A percentile compares a stretch with the other conserved stretches of the same genome.
Evolutionary conservation across 2,888 invertebrate genomes (phyloP).

Genomic region (Lasioglossum leucozonium): DNA sequence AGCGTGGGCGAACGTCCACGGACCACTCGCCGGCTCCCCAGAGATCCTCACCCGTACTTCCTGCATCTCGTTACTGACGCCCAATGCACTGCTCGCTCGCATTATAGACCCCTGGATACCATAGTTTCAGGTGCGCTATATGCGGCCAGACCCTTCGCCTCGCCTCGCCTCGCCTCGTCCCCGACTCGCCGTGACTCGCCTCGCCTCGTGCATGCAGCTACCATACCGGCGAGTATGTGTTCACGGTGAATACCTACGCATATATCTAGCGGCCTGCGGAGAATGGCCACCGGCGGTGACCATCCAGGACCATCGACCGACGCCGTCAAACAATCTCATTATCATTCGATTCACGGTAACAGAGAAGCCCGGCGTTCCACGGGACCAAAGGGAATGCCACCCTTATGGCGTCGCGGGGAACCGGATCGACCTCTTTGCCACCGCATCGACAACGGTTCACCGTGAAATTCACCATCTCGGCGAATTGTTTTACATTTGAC

Average conservation of each 20-base stretch:
- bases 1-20: conserved; percentile 46
- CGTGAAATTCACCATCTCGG: conserved; percentile 30
- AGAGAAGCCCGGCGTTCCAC: conserved; percentile 65
- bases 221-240: conserved; percentile 22
- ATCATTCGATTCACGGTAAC: conserved; percentile 82
- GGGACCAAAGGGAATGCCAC: conserved; percentile 54
- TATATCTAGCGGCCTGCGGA: conserved; percentile 44
- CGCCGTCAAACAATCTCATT: conserved; percentile 80
- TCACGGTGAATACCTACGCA: conserved; percentile 36
- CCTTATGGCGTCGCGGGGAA: conserved; percentile 26
- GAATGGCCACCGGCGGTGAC: conserved; percentile 54
- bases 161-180: background rate
- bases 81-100: conserved; percentile 80
- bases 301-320: conserved; percentile 52
- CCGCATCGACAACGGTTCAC: background rate
- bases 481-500: conserved; percentile 30
- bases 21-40: conserved; percentile 24
- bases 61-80: conserved; percentile 83
- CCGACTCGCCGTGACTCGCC: background rate
- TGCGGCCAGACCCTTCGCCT: background rate
- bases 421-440: conserved; percentile 33
- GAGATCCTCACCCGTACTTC: conserved; percentile 78
- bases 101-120: conserved; percentile 78
- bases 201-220: background rate
- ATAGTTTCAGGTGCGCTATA: conserved; percentile 59